Conservation (phyloP, 2,797 vertebrate species). For the Tragopan temminckii region DNA sequence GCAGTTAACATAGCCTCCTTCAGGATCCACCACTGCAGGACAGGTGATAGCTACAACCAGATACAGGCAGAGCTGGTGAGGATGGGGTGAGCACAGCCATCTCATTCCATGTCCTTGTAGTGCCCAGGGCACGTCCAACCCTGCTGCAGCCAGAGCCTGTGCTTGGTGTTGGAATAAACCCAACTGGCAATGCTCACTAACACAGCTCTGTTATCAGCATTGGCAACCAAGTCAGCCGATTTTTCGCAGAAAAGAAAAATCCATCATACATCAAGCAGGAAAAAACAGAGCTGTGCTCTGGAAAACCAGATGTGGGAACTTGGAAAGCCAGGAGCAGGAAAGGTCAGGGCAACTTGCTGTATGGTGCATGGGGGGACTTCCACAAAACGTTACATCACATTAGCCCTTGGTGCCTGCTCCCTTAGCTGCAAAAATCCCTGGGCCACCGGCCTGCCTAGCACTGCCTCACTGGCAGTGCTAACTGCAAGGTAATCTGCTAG, state of each 20-base stretch:
- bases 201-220: neutral
- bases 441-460: neutral
- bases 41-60: accelerated
- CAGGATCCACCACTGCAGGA: neutral
- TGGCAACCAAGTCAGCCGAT: neutral
- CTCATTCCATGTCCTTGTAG: neutral
- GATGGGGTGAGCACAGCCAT: neutral
- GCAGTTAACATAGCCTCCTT: neutral
- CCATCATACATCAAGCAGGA: neutral
- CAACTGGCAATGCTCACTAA: neutral
- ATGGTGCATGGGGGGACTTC: neutral
- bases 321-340: neutral
- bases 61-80: neutral
- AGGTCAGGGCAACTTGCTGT: neutral
- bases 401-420: neutral
- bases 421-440: neutral
- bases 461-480: accelerated
- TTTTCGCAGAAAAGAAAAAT: neutral
- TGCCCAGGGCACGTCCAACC: neutral
- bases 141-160: neutral
- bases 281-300: neutral
- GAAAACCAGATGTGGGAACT: neutral
- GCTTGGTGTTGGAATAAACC: neutral
- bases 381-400: neutral
- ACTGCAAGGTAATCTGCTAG: neutral